Base-by-base conservation (phyloP, 1,140 invertebrate species). In the Wasmannia auropunctata region DNA sequence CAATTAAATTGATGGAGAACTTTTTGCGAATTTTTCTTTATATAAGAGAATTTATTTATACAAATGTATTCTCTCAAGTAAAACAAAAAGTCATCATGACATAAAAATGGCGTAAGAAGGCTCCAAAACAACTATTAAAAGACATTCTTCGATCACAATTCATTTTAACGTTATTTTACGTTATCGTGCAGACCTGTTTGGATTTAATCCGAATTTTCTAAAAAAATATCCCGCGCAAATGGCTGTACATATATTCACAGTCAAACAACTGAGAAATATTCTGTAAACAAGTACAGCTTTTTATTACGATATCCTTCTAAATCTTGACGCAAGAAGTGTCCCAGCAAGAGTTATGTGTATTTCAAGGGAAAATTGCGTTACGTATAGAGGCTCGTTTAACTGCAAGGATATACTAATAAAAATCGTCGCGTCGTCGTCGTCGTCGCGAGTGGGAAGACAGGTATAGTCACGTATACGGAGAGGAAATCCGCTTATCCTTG, bases 321-420 rank as follows among this genome's bases (percentile, higher is more conserved):
- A 56, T 43, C 1, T n/a, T 28, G 31, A 11, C 1, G 14, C 25
- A 16, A 8, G 14, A 37, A 81, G 34, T 4, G 58, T 6, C 31
- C 19, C 51, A 11, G 5, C 11, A 4, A 46, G 25, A 58, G 11
- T 43, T 72, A 83, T n/a, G 51, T 43, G 19, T 25, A 37, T 28
- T 34, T 37, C 5, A 43, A 54, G 37, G 16, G 79, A n/a, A n/a
- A n/a, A 34, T 10, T 0, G 0, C 14, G 28, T 81, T 70, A 58
- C 11, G 16, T 46, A n/a, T n/a, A 28, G 40, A 31, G 60, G 14
- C 4, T n/a, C 28, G n/a, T 74, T 22, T 58, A 74, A 74, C 11
- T 43, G 28, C 77, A 58, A 72, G 79, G 37, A 58, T 81, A 58
- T 81, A 54, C 3, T 40, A 56, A 81, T 85, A 76, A 76, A n/a